Evolutionary conservation across 1,140 invertebrate genomes (phyloP).

Genomic region (Tetragnatha versicolor): DNA sequence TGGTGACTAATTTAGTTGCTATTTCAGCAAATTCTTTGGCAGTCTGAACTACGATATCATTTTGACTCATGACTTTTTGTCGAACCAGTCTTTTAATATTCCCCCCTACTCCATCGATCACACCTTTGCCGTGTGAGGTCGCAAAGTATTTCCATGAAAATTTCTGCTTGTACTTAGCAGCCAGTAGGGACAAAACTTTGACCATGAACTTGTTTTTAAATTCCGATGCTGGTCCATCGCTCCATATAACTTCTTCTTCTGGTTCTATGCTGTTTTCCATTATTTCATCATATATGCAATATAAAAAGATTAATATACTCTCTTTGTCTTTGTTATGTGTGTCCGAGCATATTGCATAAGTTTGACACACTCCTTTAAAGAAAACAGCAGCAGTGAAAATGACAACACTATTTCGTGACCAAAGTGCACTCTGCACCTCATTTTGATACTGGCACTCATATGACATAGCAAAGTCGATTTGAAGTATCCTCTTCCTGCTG

Average conservation of each 20-base stretch:
- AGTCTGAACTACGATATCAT: background rate
- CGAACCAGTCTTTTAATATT: background rate
- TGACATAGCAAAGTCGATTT: slow-evolving; percentile 4
- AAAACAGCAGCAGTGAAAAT: too few relatives aligned
- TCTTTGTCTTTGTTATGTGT: too few relatives aligned
- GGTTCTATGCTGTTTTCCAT: too few relatives aligned
- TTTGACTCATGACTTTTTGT: background rate
- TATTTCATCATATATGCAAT: too few relatives aligned
- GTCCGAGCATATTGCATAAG: too few relatives aligned
- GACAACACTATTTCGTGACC: too few relatives aligned
- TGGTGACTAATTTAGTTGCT: background rate
- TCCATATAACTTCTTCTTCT: slow-evolving; percentile 16
- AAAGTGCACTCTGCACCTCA: slow-evolving; percentile 3
- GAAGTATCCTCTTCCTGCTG: background rate
- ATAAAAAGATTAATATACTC: too few relatives aligned
- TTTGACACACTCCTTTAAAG: too few relatives aligned
- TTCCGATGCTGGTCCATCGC: slow-evolving; percentile 14
- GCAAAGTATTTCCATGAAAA: slow-evolving; percentile 11
- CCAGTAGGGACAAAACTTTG: background rate
- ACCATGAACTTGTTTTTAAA: slow-evolving; percentile 23
- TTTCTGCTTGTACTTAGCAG: background rate
- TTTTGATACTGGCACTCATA: background rate
- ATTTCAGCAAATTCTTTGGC: slow-evolving; percentile 6
- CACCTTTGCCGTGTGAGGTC: too few relatives aligned
- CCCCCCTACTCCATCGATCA: slow-evolving; percentile 7